Base-by-base conservation (phyloP, 2,113 vertebrate genomes). In the Gymnocephalus cernua region DNA sequence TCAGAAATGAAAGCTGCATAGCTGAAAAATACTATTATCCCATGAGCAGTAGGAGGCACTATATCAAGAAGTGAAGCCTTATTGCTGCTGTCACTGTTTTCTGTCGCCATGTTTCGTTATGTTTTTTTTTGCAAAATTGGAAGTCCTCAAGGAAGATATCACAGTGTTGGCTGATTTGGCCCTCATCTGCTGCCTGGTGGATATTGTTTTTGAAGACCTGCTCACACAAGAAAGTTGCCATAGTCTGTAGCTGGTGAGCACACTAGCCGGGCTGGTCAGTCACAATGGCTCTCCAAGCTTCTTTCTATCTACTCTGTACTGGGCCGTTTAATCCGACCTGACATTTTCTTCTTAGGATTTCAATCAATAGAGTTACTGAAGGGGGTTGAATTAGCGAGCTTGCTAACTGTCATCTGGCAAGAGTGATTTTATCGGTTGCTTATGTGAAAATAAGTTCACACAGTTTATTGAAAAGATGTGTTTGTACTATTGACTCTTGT, bases 331-430 rank as follows among this genome's bases (percentile, higher is more conserved):
- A 32, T 51, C 19, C 41, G 50, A 2, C 4, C 12, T 51, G 41
- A 29, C 47, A 41, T 25, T 82, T 75, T 13, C 47, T 10, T 70
- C 51, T 75, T 23, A 48, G 12, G 4, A 63, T 80, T 65, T 64
- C 3, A 29, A 51, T 62, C 32, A n/a, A 72, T 65, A 45, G 29
- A 75, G 51, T 66, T 23, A 76, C 11, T 57, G 9, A 64, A 63
- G 32, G 3, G 11, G 8, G 2, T 13, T 18, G 4, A 41, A 41
- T 62, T 47, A 61, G 69, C 6, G 0, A 19, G 35, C 47, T 21
- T 19, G 23, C 18, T 58, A n/a, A 38, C 51, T 23, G 51, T 70
- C 13, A 0, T 27, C 57, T 45, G 50, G 48, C 47, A 32, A 21
- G 6, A 19, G 25, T 38, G 48, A 74, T 79, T 57, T 57, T 10